Evolutionary conservation across 2,113 vertebrate species (phyloP), one percentile per base, ranked within the genome.

Genomic region (Ageneiosus marmoratus): DNA sequence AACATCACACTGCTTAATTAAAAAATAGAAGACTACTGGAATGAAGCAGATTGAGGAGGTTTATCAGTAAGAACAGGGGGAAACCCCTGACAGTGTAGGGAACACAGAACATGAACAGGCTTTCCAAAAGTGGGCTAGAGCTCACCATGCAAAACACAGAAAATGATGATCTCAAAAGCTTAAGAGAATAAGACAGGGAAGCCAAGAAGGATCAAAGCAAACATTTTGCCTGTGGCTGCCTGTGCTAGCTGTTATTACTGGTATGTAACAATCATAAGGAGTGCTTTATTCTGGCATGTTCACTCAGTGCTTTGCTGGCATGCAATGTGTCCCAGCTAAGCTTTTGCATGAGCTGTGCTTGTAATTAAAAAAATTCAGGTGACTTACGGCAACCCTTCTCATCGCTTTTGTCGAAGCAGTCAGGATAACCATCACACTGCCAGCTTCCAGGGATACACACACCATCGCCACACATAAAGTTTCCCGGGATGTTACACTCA

Each of bases 381-480:
- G 69, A 97, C 98, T 99, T 95, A 99, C 98, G 95, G 88, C 98
- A 99, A 87, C 95, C 96, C 91, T 94, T 96, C 92, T 99, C 97
- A 29, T 98, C 97, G 0, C 98, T 98, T 91, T 94, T 95, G 91
- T 99, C 97, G 16, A 96, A 97, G 94, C 98, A 99, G 93, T 99
- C 95, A 0, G 96, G 95, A 77, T 95, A 90, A 82, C 97, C 96
- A 0, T 99, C 95, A 10, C 97, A 99, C 91, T 99, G 96, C 96
- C 96, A 98, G 76, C 93, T 92, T 0, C 96, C 97, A 0, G 96
- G 97, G 89, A 99, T 96, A 72, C 98, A 99, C 87, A 93, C 94
- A 29, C 97, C 98, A 0, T 98, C 95, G 53, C 95, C 94, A 83
- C 98, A 99, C 96, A 97, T 97, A 92, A 99, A 99, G 91, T 95